Percentiles rank a stretch among this genome's conserved stretches.
Evolutionary conservation across 1,140 invertebrate genomes (phyloP).

Genomic region (Rhagoletis zephyria): DNA sequence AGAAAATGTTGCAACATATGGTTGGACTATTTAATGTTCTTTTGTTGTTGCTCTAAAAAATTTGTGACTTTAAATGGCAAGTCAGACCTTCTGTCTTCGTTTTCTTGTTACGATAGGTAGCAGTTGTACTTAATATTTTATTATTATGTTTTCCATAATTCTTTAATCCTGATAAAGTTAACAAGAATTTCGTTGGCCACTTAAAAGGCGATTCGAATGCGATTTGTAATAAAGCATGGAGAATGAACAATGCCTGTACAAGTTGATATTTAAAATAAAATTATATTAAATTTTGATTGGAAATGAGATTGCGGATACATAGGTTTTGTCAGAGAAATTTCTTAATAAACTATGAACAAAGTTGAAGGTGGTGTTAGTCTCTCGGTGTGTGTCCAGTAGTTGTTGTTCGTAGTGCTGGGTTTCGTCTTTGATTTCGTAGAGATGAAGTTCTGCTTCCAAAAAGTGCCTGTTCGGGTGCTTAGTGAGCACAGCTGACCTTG

Average conservation of each 20-base stretch:
- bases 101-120: background rate
- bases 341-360: too few species aligned
- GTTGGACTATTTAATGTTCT: background rate
- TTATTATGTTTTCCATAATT: slow-evolving; percentile 4
- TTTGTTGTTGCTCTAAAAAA: background rate
- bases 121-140: slow-evolving; percentile 23
- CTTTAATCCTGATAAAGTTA: slow-evolving; percentile 18
- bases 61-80: slow-evolving; percentile 7
- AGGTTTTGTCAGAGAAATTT: background rate
- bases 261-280: too few species aligned
- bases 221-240: background rate
- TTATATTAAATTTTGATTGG: background rate
- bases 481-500: too few species aligned
- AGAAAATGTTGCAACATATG: slow-evolving; percentile 63
- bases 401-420: too few species aligned
- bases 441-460: too few species aligned
- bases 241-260: too few species aligned
- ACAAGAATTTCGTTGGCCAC: background rate
- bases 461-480: too few species aligned
- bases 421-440: too few species aligned
- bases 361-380: too few species aligned
- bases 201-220: background rate
- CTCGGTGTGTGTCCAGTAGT: too few species aligned
- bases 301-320: background rate
- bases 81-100: background rate